Evolutionary conservation across 53 echinoderm and acorn worm species (phyloP).

Genomic region (Hippasteria phrygiana): DNA sequence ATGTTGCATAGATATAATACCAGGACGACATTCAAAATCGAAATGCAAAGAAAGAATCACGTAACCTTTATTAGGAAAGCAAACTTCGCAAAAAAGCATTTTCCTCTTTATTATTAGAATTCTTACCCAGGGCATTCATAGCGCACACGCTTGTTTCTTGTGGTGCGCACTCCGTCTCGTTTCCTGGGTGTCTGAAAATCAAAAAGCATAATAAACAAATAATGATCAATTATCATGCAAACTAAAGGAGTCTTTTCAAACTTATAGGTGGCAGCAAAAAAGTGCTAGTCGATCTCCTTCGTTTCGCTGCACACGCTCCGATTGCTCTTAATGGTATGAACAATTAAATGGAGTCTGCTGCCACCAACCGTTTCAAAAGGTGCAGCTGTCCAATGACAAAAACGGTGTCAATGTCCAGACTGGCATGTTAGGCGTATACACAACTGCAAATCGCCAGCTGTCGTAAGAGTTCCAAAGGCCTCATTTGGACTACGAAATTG

Average conservation of each 20-base stretch:
- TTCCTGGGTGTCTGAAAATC: conserved; percentile 54
- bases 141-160: conserved; percentile 44
- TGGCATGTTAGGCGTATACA: neutral
- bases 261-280: neutral
- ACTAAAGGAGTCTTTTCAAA: neutral
- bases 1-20: no score
- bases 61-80: no score
- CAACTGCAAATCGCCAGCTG: neutral
- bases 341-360: neutral
- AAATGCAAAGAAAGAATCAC: no score
- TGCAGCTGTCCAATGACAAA: no score
- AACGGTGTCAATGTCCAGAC: neutral
- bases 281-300: neutral
- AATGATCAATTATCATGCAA: neutral
- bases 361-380: neutral
- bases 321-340: neutral
- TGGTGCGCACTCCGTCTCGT: conserved; percentile 56
- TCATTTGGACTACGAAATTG: neutral
- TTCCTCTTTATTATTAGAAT: neutral
- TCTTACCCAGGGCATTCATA: conserved; percentile 26
- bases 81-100: no score
- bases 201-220: neutral
- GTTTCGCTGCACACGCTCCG: neutral
- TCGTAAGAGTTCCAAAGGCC: no score
- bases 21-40: no score